Percentiles rank a stretch among this genome's conserved stretches.
These are phyloP conservation scores for Tapera naevia DNA, from an alignment of 2,797 vertebrate species.

Conservation along the genomic window DNA sequence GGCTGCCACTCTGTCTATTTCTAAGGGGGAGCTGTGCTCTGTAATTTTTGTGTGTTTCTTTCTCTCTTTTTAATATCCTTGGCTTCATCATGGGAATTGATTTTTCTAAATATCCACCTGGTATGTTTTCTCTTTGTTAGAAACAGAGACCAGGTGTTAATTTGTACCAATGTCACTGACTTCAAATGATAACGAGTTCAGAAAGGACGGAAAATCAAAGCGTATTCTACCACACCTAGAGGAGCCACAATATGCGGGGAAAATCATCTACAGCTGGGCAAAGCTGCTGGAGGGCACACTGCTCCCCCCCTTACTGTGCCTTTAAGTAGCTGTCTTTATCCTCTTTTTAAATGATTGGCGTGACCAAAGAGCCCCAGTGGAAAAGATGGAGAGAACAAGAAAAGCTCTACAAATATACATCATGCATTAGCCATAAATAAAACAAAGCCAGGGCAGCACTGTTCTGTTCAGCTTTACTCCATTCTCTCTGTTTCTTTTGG, in stretches of 20 bases:
- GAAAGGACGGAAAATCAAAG: conserved; percentile 26
- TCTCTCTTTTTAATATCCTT: conserved; percentile 68
- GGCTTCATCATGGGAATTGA: conserved; percentile 58
- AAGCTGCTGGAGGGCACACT: neutral
- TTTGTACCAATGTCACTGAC: conserved; percentile 26
- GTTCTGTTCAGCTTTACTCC: neutral
- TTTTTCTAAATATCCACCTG: conserved; percentile 59
- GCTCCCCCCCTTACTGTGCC: neutral
- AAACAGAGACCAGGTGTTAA: conserved; percentile 26
- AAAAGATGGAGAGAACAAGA: neutral
- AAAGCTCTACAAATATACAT: neutral
- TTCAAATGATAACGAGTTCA: conserved; percentile 23
- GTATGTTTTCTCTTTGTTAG: conserved; percentile 21
- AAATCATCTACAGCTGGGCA: neutral
- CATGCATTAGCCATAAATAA: neutral
- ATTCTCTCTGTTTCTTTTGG: neutral
- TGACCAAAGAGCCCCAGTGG: neutral
- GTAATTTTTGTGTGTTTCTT: conserved; percentile 20
- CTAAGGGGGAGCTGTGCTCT: neutral
- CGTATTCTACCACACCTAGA: neutral
- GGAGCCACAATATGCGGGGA: neutral
- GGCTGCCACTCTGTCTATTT: conserved; percentile 64
- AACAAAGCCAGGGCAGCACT: neutral
- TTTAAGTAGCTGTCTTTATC: conserved; percentile 21
- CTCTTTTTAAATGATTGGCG: neutral